phyloP scores from a whole-genome alignment of 2,888 invertebrate genomes.

The Microchrysa polita region DNA sequence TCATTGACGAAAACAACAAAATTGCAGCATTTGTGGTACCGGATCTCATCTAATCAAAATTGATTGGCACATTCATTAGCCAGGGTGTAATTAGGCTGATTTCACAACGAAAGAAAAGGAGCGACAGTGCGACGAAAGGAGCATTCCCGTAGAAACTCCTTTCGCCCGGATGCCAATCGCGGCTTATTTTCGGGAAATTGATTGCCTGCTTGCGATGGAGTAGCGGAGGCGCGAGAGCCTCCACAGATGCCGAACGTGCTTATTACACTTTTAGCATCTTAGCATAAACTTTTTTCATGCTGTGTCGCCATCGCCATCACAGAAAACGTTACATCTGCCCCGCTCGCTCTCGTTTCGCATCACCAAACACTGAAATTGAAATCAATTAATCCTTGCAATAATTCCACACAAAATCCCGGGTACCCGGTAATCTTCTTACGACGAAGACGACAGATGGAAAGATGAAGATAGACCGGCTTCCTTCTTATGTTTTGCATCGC shows the following conservation, averaged over 20 bases:
- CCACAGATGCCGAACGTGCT: conserved; percentile 31
- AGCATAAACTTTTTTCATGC: conserved; percentile 3
- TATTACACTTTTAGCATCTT: conserved; percentile 41
- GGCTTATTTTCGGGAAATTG: conserved; percentile 48
- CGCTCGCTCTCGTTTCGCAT: conserved; percentile 26
- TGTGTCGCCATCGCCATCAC: conserved; percentile 24
- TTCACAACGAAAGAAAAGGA: conserved; percentile 31
- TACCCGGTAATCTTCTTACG: conserved; percentile 41
- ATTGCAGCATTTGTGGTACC: conserved; percentile 37
- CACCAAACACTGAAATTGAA: conserved; percentile 45
- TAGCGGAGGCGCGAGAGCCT: conserved; percentile 15
- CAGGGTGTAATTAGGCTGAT: conserved; percentile 42
- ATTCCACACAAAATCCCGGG: conserved; percentile 18
- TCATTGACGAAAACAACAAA: conserved; percentile 11
- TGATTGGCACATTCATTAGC: conserved; percentile 45
- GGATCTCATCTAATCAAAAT: conserved; percentile 41
- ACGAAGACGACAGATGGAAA: conserved; percentile 25
- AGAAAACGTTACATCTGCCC: background rate
- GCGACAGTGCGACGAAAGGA: conserved; percentile 5
- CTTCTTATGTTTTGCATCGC: background rate
- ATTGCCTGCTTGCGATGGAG: conserved; percentile 47
- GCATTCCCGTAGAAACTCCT: conserved; percentile 29
- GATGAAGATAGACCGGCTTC: conserved; percentile 18
- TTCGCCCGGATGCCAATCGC: conserved; percentile 49
- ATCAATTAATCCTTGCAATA: conserved; percentile 49